These are phyloP conservation scores for Mastomys natalensis DNA, from an alignment of 2,113 vertebrate genomes.

Conservation along the genomic window DNA sequence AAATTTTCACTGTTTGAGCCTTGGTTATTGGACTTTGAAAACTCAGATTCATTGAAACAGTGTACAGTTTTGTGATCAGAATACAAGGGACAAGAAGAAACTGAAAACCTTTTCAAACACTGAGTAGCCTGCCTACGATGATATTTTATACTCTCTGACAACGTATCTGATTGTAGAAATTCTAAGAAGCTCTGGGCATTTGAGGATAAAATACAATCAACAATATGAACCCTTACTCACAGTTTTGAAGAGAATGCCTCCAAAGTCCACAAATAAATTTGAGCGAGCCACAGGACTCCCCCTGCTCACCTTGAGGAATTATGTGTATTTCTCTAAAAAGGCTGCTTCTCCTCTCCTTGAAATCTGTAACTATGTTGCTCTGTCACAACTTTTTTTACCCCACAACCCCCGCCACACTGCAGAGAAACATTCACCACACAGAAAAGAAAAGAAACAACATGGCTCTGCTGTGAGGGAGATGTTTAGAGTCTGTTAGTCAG, in stretches of 20 bases:
- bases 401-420: background rate
- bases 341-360: background rate
- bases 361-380: background rate
- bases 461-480: accelerated
- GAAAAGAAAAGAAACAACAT: background rate
- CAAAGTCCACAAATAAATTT: background rate
- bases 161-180: constrained; percentile 44
- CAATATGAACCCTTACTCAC: background rate
- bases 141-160: background rate
- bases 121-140: background rate
- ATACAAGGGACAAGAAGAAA: constrained; percentile 54
- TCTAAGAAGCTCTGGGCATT: constrained; percentile 49
- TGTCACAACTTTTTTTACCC: background rate
- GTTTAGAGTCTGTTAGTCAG: background rate
- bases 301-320: background rate
- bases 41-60: constrained; percentile 17
- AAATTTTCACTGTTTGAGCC: background rate
- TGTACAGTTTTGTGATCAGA: background rate
- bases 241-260: background rate
- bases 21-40: background rate
- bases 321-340: background rate
- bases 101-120: constrained; percentile 54
- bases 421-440: background rate
- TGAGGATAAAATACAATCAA: constrained; percentile 63
- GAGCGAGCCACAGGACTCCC: background rate